Evolutionary conservation across 2,888 invertebrate genomes (phyloP), one percentile per base, ranked within the genome.

Genomic region (Athrips mouffetella): DNA sequence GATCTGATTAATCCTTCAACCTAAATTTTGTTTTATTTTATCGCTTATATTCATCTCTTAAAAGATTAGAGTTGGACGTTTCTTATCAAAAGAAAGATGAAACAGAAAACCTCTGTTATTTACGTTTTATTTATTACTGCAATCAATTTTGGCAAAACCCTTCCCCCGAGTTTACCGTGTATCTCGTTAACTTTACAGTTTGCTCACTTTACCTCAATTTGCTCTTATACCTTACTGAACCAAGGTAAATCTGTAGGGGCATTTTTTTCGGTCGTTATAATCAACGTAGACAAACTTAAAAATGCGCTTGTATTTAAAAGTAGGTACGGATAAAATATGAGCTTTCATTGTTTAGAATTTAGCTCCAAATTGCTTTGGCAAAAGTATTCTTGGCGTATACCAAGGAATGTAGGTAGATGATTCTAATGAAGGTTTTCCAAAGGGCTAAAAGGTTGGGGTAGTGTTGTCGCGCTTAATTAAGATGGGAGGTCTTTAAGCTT

Each of bases 131-230:
- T 57, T 55, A 60, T 59, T 56, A 62, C 63, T 57, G 57, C 59
- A 65, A 71, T 70, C 60, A 67, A 70, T 65, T 63, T 33, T 58
- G 52, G 65, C 58, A 70, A 69, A n/a, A 68, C 71, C 70, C 64
- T 52, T 62, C 60, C 63, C 50, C 51, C 58, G 54, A 49, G 49
- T 63, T 69, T 60, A 59, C 49, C 27, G 50, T 58, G 58, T 69
- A 62, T 57, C 62, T 67, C 62, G 59, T 70, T 72, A 70, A 65
- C 59, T 74, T 74, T 59, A 67, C 70, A 69, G 70, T 76, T 74
- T 74, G 63, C 62, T 63, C 67, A 79, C 74, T 70, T 78, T 74
- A 72, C 79, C 77, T 75, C 76, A 80, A 80, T 80, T 82, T 79
- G 70, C 70, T 76, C 73, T 80, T 76, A 76, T 70, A 68, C 68